Evolutionary conservation across 2,113 vertebrate species (phyloP), one percentile per base, ranked within the genome.

Genomic region (Nothoprocta perdicaria): DNA sequence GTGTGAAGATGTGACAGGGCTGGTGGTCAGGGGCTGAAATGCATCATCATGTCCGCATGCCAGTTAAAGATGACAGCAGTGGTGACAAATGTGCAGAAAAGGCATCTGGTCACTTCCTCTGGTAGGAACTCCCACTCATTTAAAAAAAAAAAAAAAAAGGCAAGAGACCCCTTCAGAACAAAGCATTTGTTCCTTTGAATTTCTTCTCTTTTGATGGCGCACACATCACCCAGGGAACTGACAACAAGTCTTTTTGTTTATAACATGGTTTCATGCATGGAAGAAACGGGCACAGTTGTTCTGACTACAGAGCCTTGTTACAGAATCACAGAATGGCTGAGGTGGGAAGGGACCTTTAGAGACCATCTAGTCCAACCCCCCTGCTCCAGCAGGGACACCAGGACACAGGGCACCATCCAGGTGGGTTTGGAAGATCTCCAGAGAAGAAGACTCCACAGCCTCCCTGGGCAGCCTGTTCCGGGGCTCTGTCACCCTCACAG

Each of bases 11-110:
- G 26, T 57, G 53, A 17, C 1, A 0, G 38, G 12, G 6, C 12
- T 19, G 40, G 12, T 48, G 29, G 35, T 53, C 46, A 35, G 41
- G 31, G 41, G 18, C 71, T 75, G 0, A n/a, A 9, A 23, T 5
- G 12, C 69, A 10, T 22, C 0, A 0, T 14, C 15, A 13, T 6
- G 22, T 60, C 46, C 45, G n/a, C 8, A 1, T 31, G 35, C 27
- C n/a, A 27, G 58, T 26, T 43, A 6, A 80, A 1, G n/a, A 45
- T n/a, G 38, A 18, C 26, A 21, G 13, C 21, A 13, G 31, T 41
- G 22, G 45, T 55, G 74, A 67, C 29, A 81, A 84, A 71, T 19
- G 33, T 12, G 14, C 35, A 40, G 46, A 29, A 78, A 69, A 65
- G 46, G 48, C 55, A 74, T 9, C 22, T 66, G 24, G 24, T 55